phyloP scores from a whole-genome alignment of 1,140 invertebrate genomes.

The Sarcophaga bullata region DNA sequence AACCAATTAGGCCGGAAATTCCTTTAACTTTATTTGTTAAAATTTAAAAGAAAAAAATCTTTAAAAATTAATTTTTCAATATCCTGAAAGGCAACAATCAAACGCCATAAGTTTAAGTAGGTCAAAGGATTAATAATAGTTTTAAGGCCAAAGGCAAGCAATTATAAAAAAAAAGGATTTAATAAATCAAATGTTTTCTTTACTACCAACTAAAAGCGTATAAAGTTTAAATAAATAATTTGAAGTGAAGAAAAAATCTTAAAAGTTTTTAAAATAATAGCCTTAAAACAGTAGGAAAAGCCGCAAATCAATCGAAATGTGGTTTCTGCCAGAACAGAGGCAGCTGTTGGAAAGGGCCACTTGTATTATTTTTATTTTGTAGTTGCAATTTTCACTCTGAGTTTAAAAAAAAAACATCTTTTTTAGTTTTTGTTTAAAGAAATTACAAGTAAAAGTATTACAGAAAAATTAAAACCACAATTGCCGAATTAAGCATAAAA shows the following conservation, averaged over 20 bases:
- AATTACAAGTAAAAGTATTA: neutral
- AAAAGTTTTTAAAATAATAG: neutral
- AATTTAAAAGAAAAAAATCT: neutral
- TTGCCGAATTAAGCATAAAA: neutral
- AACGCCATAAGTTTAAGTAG: neutral
- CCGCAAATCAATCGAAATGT: constrained; percentile 65
- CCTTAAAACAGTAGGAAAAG: constrained; percentile 45
- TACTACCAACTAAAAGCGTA: neutral
- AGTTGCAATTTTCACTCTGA: too few relatives aligned
- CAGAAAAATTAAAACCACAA: neutral
- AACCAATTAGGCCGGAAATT: neutral
- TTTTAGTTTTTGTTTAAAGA: too few relatives aligned
- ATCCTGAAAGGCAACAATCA: neutral
- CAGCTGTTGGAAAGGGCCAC: constrained; percentile 42
- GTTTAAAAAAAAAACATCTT: too few relatives aligned
- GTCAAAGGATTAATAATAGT: neutral
- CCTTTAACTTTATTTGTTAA: neutral
- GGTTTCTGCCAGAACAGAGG: constrained; percentile 47
- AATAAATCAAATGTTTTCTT: neutral
- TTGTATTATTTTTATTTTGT: neutral
- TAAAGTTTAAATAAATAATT: neutral
- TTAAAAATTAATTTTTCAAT: neutral
- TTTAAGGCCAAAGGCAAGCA: neutral
- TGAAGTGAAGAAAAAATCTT: neutral
- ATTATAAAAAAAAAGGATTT: neutral